Conservation (phyloP, 2,888 invertebrate genomes). For the Zele albiditarsus region DNA sequence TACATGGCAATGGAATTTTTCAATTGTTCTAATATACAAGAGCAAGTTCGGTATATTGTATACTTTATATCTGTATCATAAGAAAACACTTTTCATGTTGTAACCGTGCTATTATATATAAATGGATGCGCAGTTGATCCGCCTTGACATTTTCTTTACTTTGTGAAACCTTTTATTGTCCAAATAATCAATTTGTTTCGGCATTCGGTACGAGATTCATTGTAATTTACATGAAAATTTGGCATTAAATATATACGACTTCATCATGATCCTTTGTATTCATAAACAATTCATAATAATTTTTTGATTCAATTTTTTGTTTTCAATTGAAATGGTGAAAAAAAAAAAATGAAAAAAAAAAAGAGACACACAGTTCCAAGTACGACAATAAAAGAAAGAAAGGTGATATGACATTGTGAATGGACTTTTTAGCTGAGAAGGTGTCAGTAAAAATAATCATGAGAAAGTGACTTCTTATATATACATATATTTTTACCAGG, state of each 20-base stretch:
- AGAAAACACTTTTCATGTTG: neutral
- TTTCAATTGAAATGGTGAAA: neutral
- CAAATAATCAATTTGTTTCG: constrained; percentile 49
- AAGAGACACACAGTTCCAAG: neutral
- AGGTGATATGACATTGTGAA: constrained; percentile 14
- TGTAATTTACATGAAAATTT: constrained; percentile 6
- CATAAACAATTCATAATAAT: neutral
- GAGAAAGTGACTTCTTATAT: neutral
- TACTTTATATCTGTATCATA: neutral
- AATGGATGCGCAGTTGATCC: constrained; percentile 51
- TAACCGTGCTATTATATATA: neutral
- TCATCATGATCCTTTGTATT: neutral
- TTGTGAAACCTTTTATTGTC: constrained; percentile 54
- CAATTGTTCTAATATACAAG: neutral
- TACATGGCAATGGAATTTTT: neutral
- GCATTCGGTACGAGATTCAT: constrained; percentile 16
- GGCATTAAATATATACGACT: neutral
- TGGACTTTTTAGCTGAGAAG: constrained; percentile 19
- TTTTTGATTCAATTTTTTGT: neutral
- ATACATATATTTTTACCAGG: constrained; percentile 25
- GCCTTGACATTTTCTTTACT: constrained; percentile 60
- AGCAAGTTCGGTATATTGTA: neutral
- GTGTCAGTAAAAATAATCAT: constrained; percentile 10
- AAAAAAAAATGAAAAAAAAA: neutral
- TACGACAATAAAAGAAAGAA: constrained; percentile 22